Evolutionary conservation across 2,113 vertebrate genomes (phyloP).

Genomic region (rabbit (Oryctolagus cuniculus)): DNA sequence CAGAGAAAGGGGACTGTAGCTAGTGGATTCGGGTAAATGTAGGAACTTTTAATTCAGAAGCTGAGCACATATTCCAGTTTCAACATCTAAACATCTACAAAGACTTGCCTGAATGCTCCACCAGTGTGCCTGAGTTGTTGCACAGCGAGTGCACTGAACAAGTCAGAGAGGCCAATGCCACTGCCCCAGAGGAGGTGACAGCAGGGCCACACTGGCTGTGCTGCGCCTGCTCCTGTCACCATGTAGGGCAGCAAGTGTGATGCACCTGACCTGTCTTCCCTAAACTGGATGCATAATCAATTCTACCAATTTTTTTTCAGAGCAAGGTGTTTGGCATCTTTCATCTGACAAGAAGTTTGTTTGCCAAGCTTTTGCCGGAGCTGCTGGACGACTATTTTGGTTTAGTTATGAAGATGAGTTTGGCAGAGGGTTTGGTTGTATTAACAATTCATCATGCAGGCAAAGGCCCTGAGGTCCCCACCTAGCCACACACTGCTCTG

Average conservation of each 20-base stretch:
- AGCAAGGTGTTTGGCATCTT: constrained; percentile 21
- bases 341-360: background rate
- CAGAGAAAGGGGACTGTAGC: background rate
- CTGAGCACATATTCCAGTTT: background rate
- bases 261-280: background rate
- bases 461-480: background rate
- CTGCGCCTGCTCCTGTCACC: background rate
- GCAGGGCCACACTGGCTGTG: background rate
- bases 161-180: background rate
- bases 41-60: background rate
- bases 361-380: background rate
- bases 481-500: background rate
- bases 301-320: background rate
- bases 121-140: background rate
- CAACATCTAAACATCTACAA: background rate
- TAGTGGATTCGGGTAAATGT: background rate
- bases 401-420: background rate
- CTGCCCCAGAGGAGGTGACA: background rate
- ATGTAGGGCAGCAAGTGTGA: background rate
- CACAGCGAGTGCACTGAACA: background rate
- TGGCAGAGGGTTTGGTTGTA: background rate
- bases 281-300: background rate
- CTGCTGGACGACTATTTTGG: background rate
- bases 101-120: background rate
- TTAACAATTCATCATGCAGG: background rate